Evolutionary conservation across 1,140 invertebrate species (phyloP), one percentile per base, ranked within the genome.

Genomic region (Acromyrmex heyeri): DNA sequence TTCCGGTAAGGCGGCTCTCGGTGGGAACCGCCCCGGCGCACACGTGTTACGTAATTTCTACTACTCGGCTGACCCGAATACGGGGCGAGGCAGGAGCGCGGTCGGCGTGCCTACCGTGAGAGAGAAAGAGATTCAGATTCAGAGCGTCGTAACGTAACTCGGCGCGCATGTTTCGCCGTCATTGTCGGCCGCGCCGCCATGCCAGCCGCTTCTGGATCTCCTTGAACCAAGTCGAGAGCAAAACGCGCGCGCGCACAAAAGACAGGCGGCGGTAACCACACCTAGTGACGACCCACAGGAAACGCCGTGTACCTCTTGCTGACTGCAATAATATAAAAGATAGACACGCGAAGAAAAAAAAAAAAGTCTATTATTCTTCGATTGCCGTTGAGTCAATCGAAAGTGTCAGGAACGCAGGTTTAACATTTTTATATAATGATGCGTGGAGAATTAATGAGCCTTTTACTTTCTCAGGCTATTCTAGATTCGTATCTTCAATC

Each of bases 71-170:
- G 94, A 95, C 94, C 94, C 93, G 94, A 95, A 95, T 95, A 92
- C 93, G 86, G 86, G 87, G 91, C 89, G 90, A 93, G 91, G 91
- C 50, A 87, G 86, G 78, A 34, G 62, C 44, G 44, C 30, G 30
- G 86, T 73, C 86, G 67, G 70, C 75, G 79, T 57, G 55, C 55
- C 91, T 93, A 95, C 92, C 95, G 95, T 95, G 95, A 95, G 88
- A 90, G 94, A 95, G 95, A 95, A 94, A 94, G 88, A 90, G 94
- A 95, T 95, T 94, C 88, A 92, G 93, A 94, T 94, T 91, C 93
- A 94, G 93, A 94, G 88, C 91, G 93, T 93, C 92, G 93, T 94
- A 94, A 92, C 92, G 93, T 94, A 94, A 92, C 92, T 94, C 91
- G 91, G 87, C 91, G 83, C 78, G 83, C 78, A 72, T 78, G 70